Evolutionary conservation across 2,113 vertebrate genomes (phyloP).

Genomic region (Ophiodon elongatus): DNA sequence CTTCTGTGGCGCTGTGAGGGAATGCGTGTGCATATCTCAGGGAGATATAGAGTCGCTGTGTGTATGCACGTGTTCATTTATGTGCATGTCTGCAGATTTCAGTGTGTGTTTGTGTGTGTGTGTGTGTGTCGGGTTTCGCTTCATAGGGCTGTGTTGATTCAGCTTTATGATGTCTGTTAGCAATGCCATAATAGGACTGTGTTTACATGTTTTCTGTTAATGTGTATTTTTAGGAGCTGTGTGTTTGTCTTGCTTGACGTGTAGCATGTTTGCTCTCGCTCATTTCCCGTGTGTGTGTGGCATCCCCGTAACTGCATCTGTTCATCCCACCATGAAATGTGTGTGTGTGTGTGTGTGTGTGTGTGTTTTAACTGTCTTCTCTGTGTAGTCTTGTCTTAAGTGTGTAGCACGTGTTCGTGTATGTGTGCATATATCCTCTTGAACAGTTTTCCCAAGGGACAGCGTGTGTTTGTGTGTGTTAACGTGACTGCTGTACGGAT

Average conservation of each 20-base stretch:
- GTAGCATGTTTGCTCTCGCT: neutral
- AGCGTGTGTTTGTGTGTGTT: neutral
- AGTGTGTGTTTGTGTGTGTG: no score
- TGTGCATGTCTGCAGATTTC: neutral
- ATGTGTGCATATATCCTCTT: neutral
- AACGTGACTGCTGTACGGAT: neutral
- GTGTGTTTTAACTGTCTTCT: neutral
- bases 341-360: neutral
- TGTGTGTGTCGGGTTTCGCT: neutral
- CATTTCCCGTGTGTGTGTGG: neutral
- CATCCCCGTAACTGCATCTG: neutral
- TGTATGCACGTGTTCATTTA: neutral
- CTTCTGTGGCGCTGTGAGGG: neutral
- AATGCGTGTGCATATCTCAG: neutral
- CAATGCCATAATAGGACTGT: neutral
- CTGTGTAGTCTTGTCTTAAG: no score
- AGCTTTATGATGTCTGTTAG: neutral
- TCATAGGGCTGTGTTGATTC: neutral
- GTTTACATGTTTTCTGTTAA: neutral
- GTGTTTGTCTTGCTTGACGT: neutral
- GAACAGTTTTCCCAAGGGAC: neutral
- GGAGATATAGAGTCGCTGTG: neutral
- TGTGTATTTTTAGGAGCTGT: neutral
- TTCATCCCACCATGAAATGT: neutral
- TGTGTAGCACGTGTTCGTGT: neutral